A percentile compares a stretch with the other conserved stretches of the same genome.
phyloP scores from a whole-genome alignment of 1,140 invertebrate genomes.

The Proales similis region DNA sequence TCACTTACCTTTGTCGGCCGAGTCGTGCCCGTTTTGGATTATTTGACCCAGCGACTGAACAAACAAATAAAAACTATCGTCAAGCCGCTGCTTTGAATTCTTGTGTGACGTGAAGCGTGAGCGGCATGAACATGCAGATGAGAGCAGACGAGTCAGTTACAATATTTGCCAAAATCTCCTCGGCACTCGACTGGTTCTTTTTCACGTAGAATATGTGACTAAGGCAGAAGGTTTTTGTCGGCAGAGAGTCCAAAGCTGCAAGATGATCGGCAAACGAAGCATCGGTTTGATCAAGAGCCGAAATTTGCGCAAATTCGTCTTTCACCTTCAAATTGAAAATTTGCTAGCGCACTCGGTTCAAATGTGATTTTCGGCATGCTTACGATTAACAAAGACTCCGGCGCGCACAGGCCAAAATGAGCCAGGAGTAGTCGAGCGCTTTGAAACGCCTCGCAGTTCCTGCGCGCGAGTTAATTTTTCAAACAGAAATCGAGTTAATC shows the following conservation, averaged over 20 bases:
- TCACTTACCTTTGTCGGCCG: constrained; percentile 57
- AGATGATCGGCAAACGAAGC: neutral
- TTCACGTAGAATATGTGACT: neutral
- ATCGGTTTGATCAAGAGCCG: neutral
- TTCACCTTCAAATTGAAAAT: neutral
- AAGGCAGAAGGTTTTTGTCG: constrained; percentile 7
- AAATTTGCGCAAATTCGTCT: neutral
- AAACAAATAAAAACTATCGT: constrained; percentile 12
- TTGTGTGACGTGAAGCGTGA: too few relatives aligned
- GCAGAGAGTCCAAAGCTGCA: constrained; percentile 16
- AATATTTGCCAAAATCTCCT: constrained; percentile 5
- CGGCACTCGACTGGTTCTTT: neutral
- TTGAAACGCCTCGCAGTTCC: constrained; percentile 65
- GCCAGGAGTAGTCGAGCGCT: constrained; percentile 77
- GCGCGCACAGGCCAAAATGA: constrained; percentile 81
- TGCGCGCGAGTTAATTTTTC: neutral
- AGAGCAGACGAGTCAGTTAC: neutral
- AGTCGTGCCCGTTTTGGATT: constrained; percentile 20
- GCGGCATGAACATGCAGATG: too few relatives aligned
- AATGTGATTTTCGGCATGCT: neutral
- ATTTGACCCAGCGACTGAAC: neutral
- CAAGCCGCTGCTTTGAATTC: too few relatives aligned
- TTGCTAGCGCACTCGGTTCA: constrained; percentile 3
- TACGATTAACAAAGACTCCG: constrained; percentile 63
- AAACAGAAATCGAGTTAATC: neutral